Evolutionary conservation across 2,113 vertebrate genomes (phyloP).

Genomic region (Pelobates fuscus): DNA sequence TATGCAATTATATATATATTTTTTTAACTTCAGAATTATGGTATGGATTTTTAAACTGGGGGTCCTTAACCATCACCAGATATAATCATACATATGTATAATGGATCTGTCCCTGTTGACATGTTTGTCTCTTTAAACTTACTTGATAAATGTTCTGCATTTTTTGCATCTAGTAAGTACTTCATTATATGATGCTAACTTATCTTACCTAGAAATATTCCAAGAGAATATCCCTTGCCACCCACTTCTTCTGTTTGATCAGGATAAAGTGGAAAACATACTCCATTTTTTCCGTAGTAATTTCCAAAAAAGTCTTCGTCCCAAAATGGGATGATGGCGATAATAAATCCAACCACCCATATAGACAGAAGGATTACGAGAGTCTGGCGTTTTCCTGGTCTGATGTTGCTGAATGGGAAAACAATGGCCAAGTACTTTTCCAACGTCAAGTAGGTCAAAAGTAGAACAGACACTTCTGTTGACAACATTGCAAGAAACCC

Average conservation of each 20-base stretch:
- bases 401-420: conserved; percentile 80
- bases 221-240: conserved; percentile 77
- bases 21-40: too few relatives aligned
- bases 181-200: too few relatives aligned
- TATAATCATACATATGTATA: too few relatives aligned
- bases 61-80: too few relatives aligned
- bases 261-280: conserved; percentile 83
- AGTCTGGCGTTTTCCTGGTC: conserved; percentile 71
- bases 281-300: conserved; percentile 82
- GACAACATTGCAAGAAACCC: conserved; percentile 81
- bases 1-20: too few relatives aligned
- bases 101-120: too few relatives aligned
- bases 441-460: conserved; percentile 80
- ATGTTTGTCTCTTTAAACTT: too few relatives aligned
- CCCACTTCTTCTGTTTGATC: conserved; percentile 75
- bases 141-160: too few relatives aligned
- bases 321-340: conserved; percentile 75
- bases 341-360: conserved; percentile 76
- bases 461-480: conserved; percentile 79
- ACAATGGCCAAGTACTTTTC: conserved; percentile 83
- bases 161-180: too few relatives aligned
- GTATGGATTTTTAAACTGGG: too few relatives aligned
- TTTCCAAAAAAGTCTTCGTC: conserved; percentile 79
- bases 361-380: conserved; percentile 66
- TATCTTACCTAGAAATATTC: conserved; percentile 81